These are phyloP conservation scores for Brotula barbata DNA, from an alignment of 2,797 vertebrate genomes.

Conservation along the genomic window DNA sequence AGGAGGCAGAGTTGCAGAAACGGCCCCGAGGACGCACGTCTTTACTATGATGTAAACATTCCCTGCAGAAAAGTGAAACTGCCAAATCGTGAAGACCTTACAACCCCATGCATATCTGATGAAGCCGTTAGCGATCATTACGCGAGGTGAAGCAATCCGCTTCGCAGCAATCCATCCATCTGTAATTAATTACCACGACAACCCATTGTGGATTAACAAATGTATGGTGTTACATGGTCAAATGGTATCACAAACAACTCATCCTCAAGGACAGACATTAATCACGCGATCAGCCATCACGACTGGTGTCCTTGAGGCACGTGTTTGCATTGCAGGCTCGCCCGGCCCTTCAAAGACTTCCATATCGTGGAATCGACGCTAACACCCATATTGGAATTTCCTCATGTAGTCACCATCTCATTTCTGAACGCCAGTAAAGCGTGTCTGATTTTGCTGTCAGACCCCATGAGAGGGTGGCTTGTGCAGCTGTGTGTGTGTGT, in stretches of 20 bases:
- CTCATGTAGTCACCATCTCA: conserved; percentile 3
- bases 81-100: conserved; percentile 49
- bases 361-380: conserved; percentile 2
- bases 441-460: conserved; percentile 16
- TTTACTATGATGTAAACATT: conserved; percentile 33
- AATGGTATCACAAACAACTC: conserved; percentile 69
- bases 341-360: conserved; percentile 17
- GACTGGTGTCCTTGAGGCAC: conserved; percentile 52
- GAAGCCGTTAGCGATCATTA: conserved; percentile 37
- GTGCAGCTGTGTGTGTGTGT: neutral
- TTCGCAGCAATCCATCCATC: conserved; percentile 49
- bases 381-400: conserved; percentile 34
- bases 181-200: conserved; percentile 63
- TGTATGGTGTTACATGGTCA: conserved; percentile 39
- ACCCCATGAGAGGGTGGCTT: neutral
- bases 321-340: conserved; percentile 16
- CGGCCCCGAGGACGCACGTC: conserved; percentile 22
- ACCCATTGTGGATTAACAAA: conserved; percentile 38
- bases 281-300: conserved; percentile 61
- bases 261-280: conserved; percentile 68
- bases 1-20: conserved; percentile 34
- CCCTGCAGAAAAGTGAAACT: conserved; percentile 25
- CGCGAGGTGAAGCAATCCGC: conserved; percentile 58
- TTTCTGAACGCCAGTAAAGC: conserved; percentile 25
- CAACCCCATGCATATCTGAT: conserved; percentile 40